A percentile compares a stretch with the other conserved stretches of the same genome.
Conservation (phyloP, 2,888 invertebrate species). For the Caenorhabditis parvicauda region DNA sequence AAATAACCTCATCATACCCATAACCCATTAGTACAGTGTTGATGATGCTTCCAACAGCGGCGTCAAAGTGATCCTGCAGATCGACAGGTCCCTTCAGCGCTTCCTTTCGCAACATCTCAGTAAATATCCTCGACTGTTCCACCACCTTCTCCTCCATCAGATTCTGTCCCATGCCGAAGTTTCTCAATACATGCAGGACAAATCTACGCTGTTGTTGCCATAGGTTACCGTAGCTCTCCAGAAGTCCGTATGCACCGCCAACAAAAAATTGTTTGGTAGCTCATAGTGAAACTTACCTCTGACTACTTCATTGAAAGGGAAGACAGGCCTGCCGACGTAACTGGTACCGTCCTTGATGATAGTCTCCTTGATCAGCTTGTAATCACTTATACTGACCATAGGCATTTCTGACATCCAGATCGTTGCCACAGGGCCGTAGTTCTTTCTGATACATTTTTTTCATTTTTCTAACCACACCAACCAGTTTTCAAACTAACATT, state of each 20-base stretch:
- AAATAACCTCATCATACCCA: conserved; percentile 38
- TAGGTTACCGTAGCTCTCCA: conserved; percentile 21
- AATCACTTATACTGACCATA: conserved; percentile 19
- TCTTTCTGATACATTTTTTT: too few species aligned
- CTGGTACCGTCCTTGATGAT: conserved; percentile 23
- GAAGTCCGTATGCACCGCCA: conserved; percentile 25
- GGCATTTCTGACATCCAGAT: conserved; percentile 23
- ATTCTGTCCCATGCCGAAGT: conserved; percentile 38
- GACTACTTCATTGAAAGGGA: conserved; percentile 21
- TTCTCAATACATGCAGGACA: conserved; percentile 28
- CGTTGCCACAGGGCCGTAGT: conserved; percentile 25
- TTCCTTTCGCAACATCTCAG: conserved; percentile 3
- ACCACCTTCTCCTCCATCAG: conserved; percentile 35
- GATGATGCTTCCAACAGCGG: conserved; percentile 32
- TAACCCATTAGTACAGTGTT: conserved; percentile 34
- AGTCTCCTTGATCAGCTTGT: conserved; percentile 19
- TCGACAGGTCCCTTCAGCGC: conserved; percentile 12
- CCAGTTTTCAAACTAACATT: too few species aligned
- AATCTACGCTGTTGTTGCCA: conserved; percentile 29
- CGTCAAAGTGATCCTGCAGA: conserved; percentile 22
- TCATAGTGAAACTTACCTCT: conserved; percentile 1
- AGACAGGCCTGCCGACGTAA: conserved; percentile 19
- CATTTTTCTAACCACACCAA: too few species aligned
- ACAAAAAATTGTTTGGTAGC: too few species aligned
- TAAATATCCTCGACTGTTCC: conserved; percentile 11